Percentiles rank a stretch among this genome's conserved stretches.
phyloP scores from a whole-genome alignment of 2,888 invertebrate species.

The Acleris emargana region DNA sequence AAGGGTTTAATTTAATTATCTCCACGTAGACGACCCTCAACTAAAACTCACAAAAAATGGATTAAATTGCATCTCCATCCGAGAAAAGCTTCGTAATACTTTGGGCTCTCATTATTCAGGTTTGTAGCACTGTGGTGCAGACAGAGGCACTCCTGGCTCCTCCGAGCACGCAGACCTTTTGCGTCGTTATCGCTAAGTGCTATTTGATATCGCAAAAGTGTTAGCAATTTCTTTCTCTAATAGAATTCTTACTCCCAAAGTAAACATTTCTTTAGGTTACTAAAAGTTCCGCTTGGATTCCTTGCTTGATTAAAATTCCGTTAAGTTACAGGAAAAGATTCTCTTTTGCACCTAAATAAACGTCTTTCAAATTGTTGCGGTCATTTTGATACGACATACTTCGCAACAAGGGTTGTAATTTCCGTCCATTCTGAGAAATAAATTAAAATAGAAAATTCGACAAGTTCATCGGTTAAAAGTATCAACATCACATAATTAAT shows the following conservation, averaged over 20 bases:
- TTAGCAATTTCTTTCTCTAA: constrained; percentile 39
- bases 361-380: constrained; percentile 32
- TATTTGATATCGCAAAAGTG: constrained; percentile 52
- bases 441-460: too few species aligned
- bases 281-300: constrained; percentile 35
- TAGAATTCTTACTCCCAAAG: constrained; percentile 31
- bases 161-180: constrained; percentile 50
- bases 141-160: constrained; percentile 43
- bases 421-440: background rate
- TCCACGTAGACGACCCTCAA: constrained; percentile 61
- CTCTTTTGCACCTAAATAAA: constrained; percentile 30
- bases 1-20: constrained; percentile 82
- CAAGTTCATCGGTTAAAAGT: too few species aligned
- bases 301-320: constrained; percentile 38
- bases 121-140: constrained; percentile 43
- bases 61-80: constrained; percentile 64
- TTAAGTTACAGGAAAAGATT: constrained; percentile 36
- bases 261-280: constrained; percentile 29
- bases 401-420: background rate
- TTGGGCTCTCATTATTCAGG: constrained; percentile 48
- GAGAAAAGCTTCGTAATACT: constrained; percentile 51
- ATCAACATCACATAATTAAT: too few species aligned
- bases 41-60: constrained; percentile 64
- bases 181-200: constrained; percentile 54
- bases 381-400: constrained; percentile 20